phyloP scores from a whole-genome alignment of 2,113 vertebrate species.

The Sinocyclocheilus maitianheensis region DNA sequence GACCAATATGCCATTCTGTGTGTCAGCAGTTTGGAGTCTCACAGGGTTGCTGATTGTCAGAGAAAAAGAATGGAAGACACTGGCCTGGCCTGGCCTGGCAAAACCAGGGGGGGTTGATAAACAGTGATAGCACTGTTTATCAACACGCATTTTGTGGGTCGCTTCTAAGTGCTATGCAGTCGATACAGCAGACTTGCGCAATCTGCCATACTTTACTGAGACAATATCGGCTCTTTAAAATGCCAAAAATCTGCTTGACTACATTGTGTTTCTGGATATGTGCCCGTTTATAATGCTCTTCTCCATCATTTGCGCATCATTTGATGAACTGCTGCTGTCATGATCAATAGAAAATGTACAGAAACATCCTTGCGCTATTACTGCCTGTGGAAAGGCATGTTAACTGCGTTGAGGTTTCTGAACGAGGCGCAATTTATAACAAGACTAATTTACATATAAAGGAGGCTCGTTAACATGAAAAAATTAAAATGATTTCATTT shows the following conservation, averaged over 20 bases:
- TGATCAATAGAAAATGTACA: background rate
- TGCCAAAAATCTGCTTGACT: background rate
- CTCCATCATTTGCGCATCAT: background rate
- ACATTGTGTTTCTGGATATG: background rate
- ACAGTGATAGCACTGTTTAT: background rate
- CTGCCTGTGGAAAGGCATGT: background rate
- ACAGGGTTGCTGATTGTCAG: slow-evolving; percentile 41
- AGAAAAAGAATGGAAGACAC: slow-evolving; percentile 17
- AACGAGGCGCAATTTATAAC: background rate
- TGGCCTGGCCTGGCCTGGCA: background rate
- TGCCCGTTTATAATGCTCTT: background rate
- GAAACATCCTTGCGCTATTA: background rate
- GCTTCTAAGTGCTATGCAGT: background rate
- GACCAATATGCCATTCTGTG: slow-evolving; percentile 29
- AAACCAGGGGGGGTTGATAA: background rate
- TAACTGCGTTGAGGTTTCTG: background rate
- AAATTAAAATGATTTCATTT: background rate
- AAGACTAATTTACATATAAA: slow-evolving; percentile 7
- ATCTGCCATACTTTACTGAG: background rate
- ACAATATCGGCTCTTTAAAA: slow-evolving; percentile 1
- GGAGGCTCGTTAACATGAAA: background rate
- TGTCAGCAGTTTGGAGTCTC: slow-evolving; percentile 50
- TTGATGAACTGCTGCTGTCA: background rate
- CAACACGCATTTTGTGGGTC: background rate
- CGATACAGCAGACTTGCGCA: background rate